Evolutionary conservation across 2,113 vertebrate species (phyloP), one percentile per base, ranked within the genome.

Genomic region (Callospermophilus lateralis): DNA sequence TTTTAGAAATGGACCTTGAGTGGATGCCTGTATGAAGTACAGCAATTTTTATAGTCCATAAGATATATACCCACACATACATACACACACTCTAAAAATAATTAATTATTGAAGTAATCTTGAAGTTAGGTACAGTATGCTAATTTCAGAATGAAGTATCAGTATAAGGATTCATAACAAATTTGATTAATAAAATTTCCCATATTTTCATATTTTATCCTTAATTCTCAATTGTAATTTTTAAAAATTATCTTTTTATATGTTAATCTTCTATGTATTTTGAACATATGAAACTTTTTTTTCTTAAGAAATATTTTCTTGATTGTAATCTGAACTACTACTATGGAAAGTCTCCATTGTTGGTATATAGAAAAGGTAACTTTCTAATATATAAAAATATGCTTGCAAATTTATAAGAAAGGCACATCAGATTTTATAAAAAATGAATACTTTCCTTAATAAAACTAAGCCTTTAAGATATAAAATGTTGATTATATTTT

Each of bases 401-500:
- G 84, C 63, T 84, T 93, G 1, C 42, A 93, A 74, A 51, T 78
- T 53, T 84, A 42, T 83, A 74, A 79, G 65, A 95, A 93, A 89
- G 37, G 22, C 10, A 80, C 6, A 83, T 93, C 42, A 92, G 45
- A 65, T 93, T 76, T 83, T 94, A n/a, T 42, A 32, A 68, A 20
- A 84, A 53, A 28, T 68, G 30, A 89, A 30, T 81, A 63, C 28
- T 85, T 94, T 73, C 30, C 16, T 67, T 8, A 86, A 0, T 92
- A 83, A 83, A 89, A 67, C 0, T 77, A 86, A 96, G 34, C 32
- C 34, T 90, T 84, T 79, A 74, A 70, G 63, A 8, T 70, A 61
- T 53, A 89, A 89, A 81, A 45, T 89, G 28, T 92, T 93, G 53
- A 73, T 94, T 72, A 58, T 70, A 61, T 86, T 95, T 84, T 53